Conservation (phyloP, 2,888 invertebrate genomes). For the Arctia plantaginis region DNA sequence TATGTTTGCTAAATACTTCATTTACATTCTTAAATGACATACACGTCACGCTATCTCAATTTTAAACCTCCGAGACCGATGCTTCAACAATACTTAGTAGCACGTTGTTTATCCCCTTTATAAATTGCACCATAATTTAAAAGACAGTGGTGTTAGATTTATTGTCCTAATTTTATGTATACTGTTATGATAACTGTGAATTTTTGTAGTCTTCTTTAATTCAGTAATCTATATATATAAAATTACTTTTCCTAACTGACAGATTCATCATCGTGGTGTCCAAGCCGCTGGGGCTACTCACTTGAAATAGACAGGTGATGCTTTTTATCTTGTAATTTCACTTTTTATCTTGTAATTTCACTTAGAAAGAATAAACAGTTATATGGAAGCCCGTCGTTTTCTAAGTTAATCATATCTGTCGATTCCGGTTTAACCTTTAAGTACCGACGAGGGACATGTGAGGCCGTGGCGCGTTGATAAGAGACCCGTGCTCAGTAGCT, state of each 20-base stretch:
- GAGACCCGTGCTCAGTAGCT: too few relatives aligned
- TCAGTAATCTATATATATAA: not conserved
- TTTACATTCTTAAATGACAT: not conserved
- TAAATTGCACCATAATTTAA: not conserved
- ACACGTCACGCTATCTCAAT: not conserved
- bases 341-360: too few relatives aligned
- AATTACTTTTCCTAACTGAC: not conserved
- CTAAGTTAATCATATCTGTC: too few relatives aligned
- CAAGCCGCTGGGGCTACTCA: too few relatives aligned
- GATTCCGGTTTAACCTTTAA: too few relatives aligned
- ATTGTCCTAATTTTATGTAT: not conserved
- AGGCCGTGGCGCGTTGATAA: too few relatives aligned
- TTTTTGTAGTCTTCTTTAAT: not conserved
- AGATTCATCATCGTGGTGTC: too few relatives aligned
- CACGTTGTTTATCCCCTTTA: not conserved
- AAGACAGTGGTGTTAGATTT: not conserved
- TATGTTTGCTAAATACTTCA: not conserved
- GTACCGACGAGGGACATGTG: too few relatives aligned
- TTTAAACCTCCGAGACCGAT: not conserved
- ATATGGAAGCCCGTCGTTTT: too few relatives aligned
- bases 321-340: too few relatives aligned
- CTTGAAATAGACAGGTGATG: too few relatives aligned
- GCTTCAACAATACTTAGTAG: not conserved
- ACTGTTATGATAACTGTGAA: not conserved
- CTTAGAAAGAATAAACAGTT: too few relatives aligned